These are phyloP conservation scores for Salvator merianae DNA, from an alignment of 2,113 vertebrate species.

Conservation along the genomic window DNA sequence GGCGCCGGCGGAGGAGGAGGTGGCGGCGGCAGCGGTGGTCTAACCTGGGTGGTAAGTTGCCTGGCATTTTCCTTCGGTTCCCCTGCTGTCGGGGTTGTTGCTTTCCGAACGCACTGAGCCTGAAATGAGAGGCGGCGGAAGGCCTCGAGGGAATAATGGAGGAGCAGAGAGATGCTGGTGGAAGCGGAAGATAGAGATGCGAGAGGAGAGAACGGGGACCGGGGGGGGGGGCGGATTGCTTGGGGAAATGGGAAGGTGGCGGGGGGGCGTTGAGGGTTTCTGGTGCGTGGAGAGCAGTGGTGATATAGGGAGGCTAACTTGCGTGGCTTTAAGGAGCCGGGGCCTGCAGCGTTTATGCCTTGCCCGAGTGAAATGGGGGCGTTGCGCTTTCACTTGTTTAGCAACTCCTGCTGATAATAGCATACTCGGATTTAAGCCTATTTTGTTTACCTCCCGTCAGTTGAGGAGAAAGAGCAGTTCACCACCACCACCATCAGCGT, in stretches of 20 bases:
- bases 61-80: background rate
- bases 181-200: background rate
- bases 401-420: background rate
- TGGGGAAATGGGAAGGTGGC: background rate
- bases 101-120: background rate
- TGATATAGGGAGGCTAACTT: background rate
- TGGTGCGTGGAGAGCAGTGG: background rate
- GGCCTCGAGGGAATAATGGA: background rate
- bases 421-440: background rate
- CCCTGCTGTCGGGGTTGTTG: background rate
- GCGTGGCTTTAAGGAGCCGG: background rate
- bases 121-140: background rate
- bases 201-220: fast-evolving
- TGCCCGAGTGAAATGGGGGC: background rate
- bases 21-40: slow-evolving; percentile 59
- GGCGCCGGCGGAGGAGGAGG: slow-evolving; percentile 80
- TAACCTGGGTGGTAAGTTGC: slow-evolving; percentile 68
- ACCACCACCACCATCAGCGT: background rate
- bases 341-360: background rate
- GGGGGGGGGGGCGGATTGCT: background rate
- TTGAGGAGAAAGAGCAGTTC: background rate
- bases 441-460: background rate
- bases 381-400: background rate
- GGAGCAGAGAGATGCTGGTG: background rate
- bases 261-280: background rate